phyloP scores from a whole-genome alignment of 2,113 vertebrate genomes.

The Barnardius zonarius region DNA sequence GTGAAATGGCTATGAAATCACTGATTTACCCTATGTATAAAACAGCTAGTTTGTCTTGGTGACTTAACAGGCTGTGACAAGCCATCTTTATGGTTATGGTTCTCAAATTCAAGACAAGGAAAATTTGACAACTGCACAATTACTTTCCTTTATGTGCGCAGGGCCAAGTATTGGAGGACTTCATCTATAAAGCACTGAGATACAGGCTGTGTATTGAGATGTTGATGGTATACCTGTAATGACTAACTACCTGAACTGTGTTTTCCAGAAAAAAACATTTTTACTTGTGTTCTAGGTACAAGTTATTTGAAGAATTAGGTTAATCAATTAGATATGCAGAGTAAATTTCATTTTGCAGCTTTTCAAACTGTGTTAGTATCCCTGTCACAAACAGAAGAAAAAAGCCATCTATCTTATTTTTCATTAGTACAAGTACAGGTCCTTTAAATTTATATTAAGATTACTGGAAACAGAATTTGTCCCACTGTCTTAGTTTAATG shows the following conservation, averaged over 20 bases:
- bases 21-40: constrained; percentile 4
- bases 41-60: constrained; percentile 35
- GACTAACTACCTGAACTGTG: neutral
- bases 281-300: neutral
- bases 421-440: neutral
- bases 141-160: neutral
- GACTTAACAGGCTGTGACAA: neutral
- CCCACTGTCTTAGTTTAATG: neutral
- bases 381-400: neutral
- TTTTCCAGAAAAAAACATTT: neutral
- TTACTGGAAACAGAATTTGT: neutral
- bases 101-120: constrained; percentile 27
- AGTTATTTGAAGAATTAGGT: neutral
- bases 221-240: neutral
- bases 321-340: neutral
- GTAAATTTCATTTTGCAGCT: neutral
- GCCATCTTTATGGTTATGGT: neutral
- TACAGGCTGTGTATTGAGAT: neutral
- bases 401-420: neutral
- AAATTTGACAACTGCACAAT: neutral
- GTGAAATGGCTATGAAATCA: constrained; percentile 41
- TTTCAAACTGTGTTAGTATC: neutral
- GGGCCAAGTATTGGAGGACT: neutral
- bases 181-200: neutral
- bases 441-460: neutral